A percentile compares a stretch with the other conserved stretches of the same genome.
Conservation (phyloP, 2,113 vertebrate species). For the Trematomus loennbergii region DNA sequence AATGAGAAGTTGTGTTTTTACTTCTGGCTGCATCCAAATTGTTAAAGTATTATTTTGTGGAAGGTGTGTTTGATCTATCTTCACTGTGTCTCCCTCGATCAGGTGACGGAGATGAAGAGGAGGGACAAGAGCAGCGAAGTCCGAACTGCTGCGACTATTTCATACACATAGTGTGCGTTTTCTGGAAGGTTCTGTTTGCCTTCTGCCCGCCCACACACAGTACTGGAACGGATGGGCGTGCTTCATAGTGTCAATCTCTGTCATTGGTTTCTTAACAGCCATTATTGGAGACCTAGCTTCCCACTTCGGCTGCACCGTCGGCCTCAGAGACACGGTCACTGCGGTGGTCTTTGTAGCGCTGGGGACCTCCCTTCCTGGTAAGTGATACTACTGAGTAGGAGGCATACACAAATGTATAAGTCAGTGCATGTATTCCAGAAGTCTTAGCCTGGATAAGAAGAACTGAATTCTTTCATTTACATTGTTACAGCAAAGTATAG, state of each 20-base stretch:
- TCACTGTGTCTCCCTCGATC: slow-evolving; percentile 23
- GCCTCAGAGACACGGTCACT: slow-evolving; percentile 91
- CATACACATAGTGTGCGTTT: slow-evolving; percentile 91
- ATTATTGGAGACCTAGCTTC: slow-evolving; percentile 94
- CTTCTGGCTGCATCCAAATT: background rate
- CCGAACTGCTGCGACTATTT: slow-evolving; percentile 93
- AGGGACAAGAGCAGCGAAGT: slow-evolving; percentile 82
- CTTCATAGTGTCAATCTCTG: slow-evolving; percentile 88
- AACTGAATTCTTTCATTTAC: background rate
- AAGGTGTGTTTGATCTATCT: background rate
- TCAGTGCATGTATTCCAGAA: background rate
- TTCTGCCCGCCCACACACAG: slow-evolving; percentile 91
- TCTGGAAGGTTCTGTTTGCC: slow-evolving; percentile 95
- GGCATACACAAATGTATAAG: background rate
- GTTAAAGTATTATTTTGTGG: background rate
- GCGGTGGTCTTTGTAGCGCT: slow-evolving; percentile 94
- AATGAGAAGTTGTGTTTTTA: background rate
- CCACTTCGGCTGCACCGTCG: slow-evolving; percentile 94
- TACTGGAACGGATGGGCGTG: slow-evolving; percentile 96
- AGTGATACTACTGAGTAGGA: slow-evolving; percentile 1
- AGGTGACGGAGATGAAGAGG: slow-evolving; percentile 91
- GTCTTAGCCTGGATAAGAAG: too few species aligned
- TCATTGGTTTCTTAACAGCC: slow-evolving; percentile 90
- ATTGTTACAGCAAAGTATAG: too few species aligned
- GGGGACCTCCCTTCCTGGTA: slow-evolving; percentile 93